Evolutionary conservation across 2,113 vertebrate genomes (phyloP).

Genomic region (Alethe diademata): DNA sequence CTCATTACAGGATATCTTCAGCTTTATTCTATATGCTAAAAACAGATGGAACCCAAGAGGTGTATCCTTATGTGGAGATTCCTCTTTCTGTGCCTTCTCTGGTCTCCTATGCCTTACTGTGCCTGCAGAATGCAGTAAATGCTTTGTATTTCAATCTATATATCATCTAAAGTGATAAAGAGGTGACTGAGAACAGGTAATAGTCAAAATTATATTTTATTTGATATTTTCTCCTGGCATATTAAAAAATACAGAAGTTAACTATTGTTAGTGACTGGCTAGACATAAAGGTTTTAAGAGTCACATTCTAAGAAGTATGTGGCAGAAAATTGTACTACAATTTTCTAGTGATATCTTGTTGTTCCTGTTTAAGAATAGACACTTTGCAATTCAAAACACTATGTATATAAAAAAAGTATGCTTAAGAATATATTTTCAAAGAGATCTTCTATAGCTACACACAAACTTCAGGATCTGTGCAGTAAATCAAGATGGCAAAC

Average conservation of each 20-base stretch:
- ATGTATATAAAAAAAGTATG: neutral
- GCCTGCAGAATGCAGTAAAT: neutral
- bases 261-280: neutral
- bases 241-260: neutral
- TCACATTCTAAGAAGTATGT: neutral
- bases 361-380: neutral
- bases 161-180: neutral
- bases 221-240: neutral
- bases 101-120: neutral
- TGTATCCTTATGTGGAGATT: neutral
- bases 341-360: neutral
- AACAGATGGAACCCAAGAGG: neutral
- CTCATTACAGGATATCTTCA: neutral
- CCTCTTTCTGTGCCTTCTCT: neutral
- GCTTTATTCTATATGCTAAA: neutral
- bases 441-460: neutral
- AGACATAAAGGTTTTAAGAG: neutral
- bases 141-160: neutral
- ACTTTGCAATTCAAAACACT: neutral
- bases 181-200: neutral
- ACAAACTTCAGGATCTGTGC: neutral
- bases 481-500: neutral
- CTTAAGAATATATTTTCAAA: neutral
- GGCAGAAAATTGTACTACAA: neutral
- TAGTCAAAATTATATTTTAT: neutral